Evolutionary conservation across 2,888 invertebrate genomes (phyloP), one percentile per base, ranked within the genome.

Genomic region (Monoplex corrugatus): DNA sequence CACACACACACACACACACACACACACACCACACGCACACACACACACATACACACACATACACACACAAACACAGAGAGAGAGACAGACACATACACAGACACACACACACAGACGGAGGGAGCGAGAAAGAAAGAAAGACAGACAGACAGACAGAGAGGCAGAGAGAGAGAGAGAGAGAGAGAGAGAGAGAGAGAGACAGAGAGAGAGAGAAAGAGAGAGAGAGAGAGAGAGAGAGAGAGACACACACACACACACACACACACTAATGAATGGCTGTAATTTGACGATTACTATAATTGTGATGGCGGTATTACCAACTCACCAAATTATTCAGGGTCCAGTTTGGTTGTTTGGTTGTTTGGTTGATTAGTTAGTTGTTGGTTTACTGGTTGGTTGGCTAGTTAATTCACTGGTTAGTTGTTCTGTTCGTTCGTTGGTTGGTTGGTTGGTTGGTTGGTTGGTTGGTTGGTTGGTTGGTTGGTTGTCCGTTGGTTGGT

Each of bases 81-180:
- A 72, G 2, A n/a, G 32, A 72, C 75, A 38, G 19, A 75, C 35
- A 75, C 75, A 75, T 13, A 75, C 38, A 75, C 23, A n/a, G n/a
- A n/a, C n/a, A n/a, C n/a, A n/a, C 23, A 68, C 68, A 28, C 23
- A 68, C 19, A 68, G 2, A 68, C 2, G 32, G 68, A 68, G 2
- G 32, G n/a, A n/a, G 2, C 28, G n/a, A 68, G n/a, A 68, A 19
- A 38, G 19, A 75, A 35, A 75, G 19, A 75, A 35, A 75, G 13
- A 75, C 75, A 75, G 13, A 83, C 83, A 83, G 28, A 83, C 83
- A n/a, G 28, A 44, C 50, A 32, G 13, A 45, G 44, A 44, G 43
- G 32, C 45, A 43, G 43, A 43, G 2, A 78, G 32, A 78, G 23
- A 40, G 3, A 78, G 32, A 40, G 35, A 35, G 32, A 78, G 8